Evolutionary conservation across 1,140 invertebrate genomes (phyloP), one percentile per base, ranked within the genome.

Genomic region (Kradibia gibbosae): DNA sequence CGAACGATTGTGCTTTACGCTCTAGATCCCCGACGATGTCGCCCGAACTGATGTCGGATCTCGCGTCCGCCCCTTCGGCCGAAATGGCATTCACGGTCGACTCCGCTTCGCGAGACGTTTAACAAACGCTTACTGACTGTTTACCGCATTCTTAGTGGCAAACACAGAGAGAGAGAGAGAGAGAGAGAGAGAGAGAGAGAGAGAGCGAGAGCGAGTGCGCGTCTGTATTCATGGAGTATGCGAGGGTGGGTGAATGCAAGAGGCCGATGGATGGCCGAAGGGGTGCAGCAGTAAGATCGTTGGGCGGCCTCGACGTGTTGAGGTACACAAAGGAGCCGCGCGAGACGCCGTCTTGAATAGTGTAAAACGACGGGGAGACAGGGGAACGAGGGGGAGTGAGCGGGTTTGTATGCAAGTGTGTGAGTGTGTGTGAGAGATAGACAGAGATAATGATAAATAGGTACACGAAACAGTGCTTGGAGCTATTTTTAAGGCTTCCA

Each of bases 161-260:
- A 36, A 7, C 13, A 55, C 17, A 57, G 31, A n/a, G 17, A 75
- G 11, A 36, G 3, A 57, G 7, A 15, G 53, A 42, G 53, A 83
- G 62, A 78, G 85, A n/a, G 65, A 87, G 89, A 22, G 31, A 60
- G 31, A 42, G 20, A 53, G 50, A 11, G 31, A 50, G 73, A 39
- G 55, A 25, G 55, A 36, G 20, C 2, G 50, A 62, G 39, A 20
- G 13, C 65, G 79, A 70, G 71, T 25, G 36, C 22, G 70, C 22
- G 28, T 39, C 67, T n/a, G n/a, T n/a, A n/a, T n/a, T n/a, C n/a
- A n/a, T n/a, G n/a, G n/a, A n/a, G n/a, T n/a, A n/a, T n/a, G n/a
- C n/a, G n/a, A n/a, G n/a, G n/a, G n/a, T n/a, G n/a, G n/a, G n/a
- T n/a, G n/a, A n/a, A n/a, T n/a, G n/a, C n/a, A n/a, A n/a, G n/a